Evolutionary conservation across 2,888 invertebrate species (phyloP).

Genomic region (Sarcophaga rosellei): DNA sequence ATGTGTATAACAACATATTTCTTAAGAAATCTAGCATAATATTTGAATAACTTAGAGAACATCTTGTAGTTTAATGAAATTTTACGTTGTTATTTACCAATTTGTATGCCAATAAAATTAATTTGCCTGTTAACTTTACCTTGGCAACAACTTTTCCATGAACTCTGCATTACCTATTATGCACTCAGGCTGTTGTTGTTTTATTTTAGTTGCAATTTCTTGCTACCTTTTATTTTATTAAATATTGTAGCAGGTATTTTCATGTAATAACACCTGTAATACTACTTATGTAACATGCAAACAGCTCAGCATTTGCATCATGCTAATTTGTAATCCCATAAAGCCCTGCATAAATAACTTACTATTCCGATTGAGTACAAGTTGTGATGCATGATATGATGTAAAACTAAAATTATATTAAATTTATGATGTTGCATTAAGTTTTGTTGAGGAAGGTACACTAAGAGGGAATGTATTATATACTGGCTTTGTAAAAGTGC

Average conservation of each 20-base stretch:
- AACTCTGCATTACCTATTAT: neutral
- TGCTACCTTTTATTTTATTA: neutral
- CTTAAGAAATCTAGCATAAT: neutral
- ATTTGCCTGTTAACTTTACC: constrained; percentile 6
- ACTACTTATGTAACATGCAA: constrained; percentile 2
- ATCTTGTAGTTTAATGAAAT: neutral
- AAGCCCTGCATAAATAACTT: neutral
- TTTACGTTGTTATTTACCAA: neutral
- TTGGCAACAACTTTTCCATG: neutral
- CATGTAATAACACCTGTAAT: constrained; percentile 8
- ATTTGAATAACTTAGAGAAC: neutral
- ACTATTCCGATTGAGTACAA: too few relatives aligned
- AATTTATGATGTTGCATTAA: too few relatives aligned
- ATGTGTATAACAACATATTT: neutral
- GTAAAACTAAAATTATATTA: too few relatives aligned
- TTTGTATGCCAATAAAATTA: constrained; percentile 18
- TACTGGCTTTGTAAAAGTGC: too few relatives aligned
- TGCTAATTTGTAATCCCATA: constrained; percentile 7
- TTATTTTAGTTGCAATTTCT: neutral
- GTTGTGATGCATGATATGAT: too few relatives aligned
- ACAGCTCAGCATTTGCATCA: neutral
- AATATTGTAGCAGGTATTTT: neutral
- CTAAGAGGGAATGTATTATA: too few relatives aligned
- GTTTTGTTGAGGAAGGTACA: too few relatives aligned
- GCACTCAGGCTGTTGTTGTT: neutral